phyloP scores from a whole-genome alignment of 2,888 invertebrate species.

The Linhomoeus sp. region DNA sequence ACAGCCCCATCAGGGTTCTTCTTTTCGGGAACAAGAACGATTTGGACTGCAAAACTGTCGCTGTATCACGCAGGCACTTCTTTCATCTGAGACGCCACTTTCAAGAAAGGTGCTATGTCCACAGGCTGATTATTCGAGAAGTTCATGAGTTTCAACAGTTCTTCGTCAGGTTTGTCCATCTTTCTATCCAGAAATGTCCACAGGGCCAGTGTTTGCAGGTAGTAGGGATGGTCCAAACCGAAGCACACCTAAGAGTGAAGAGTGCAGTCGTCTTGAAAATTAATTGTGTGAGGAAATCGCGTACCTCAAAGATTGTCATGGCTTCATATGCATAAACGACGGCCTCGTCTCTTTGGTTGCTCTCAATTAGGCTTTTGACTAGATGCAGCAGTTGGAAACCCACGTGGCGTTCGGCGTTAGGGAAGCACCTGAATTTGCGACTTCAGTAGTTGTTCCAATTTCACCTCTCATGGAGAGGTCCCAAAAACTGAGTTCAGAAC shows the following conservation, averaged over 20 bases:
- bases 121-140: constrained; percentile 9
- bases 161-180: constrained; percentile 13
- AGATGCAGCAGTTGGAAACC: constrained; percentile 22
- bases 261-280: no score
- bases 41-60: no score
- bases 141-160: constrained; percentile 15
- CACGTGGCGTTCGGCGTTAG: constrained; percentile 20
- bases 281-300: not conserved
- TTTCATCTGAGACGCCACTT: no score
- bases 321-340: constrained; percentile 23
- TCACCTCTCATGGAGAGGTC: no score
- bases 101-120: constrained; percentile 2
- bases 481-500: no score
- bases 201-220: constrained; percentile 21
- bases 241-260: constrained; percentile 16
- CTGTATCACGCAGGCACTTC: no score
- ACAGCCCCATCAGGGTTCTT: no score
- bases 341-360: constrained; percentile 17
- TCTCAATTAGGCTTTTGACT: constrained; percentile 16
- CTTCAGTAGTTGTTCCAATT: no score
- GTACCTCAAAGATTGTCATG: constrained; percentile 24
- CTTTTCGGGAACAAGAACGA: no score
- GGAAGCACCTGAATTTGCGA: constrained; percentile 14
- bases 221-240: constrained; percentile 24
- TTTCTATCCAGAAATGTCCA: constrained; percentile 22